Evolutionary conservation across 2,797 vertebrate genomes (phyloP).

Genomic region (Phalanger gymnotis): DNA sequence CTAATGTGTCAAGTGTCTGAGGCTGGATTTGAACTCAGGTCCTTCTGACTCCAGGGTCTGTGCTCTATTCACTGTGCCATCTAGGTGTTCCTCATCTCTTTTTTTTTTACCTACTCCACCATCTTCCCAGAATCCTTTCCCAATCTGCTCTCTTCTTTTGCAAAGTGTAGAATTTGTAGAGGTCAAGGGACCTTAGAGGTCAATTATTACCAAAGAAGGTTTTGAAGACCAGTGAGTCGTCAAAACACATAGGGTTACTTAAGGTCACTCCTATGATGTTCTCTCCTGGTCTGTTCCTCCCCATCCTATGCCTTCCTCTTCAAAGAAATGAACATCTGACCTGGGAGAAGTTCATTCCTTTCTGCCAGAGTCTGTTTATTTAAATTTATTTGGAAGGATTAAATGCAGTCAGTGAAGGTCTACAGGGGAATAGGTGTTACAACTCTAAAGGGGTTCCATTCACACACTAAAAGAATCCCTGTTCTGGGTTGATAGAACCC

Average conservation of each 20-base stretch:
- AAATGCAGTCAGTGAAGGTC: not conserved
- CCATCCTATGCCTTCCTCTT: not conserved
- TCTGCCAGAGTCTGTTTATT: not conserved
- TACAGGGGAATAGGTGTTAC: not conserved
- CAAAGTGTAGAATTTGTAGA: not conserved
- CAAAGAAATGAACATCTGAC: not conserved
- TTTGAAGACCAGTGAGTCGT: not conserved
- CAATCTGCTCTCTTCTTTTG: constrained; percentile 22
- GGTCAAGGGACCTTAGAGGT: not conserved
- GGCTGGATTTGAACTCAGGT: no score
- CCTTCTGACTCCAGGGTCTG: no score
- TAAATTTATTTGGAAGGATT: not conserved
- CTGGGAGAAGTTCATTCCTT: not conserved
- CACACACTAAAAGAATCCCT: not conserved
- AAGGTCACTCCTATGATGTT: not conserved
- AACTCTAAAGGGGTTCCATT: not conserved
- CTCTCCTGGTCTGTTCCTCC: not conserved
- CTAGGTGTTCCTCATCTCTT: no score
- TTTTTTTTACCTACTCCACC: no score
- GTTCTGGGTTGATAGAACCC: not conserved
- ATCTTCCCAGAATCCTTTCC: no score
- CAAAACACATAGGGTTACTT: not conserved
- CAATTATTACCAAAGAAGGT: not conserved
- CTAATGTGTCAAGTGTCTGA: no score
- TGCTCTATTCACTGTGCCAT: no score